A percentile compares a stretch with the other conserved stretches of the same genome.
phyloP scores from a whole-genome alignment of 2,888 invertebrate genomes.

The Eumerus sabulonum region DNA sequence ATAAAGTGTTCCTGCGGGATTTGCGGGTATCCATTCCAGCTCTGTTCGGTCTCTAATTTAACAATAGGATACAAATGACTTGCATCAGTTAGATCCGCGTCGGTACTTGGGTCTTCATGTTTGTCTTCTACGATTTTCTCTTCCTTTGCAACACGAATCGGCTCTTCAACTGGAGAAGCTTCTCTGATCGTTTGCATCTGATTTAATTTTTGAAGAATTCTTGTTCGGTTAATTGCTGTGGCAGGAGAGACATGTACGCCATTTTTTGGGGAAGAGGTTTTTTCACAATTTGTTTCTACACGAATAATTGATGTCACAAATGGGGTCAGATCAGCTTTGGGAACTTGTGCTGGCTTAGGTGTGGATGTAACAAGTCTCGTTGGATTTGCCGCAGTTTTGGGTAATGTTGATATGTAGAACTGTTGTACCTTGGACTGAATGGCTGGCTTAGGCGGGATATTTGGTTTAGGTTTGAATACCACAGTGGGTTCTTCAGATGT shows the following conservation, averaged over 20 bases:
- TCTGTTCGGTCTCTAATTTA: conserved; percentile 30
- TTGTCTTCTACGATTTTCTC: background rate
- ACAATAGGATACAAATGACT: conserved; percentile 26
- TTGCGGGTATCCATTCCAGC: conserved; percentile 16
- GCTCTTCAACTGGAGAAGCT: background rate
- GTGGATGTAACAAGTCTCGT: background rate
- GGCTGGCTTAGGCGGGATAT: background rate
- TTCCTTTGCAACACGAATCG: background rate
- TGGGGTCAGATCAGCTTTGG: conserved; percentile 28
- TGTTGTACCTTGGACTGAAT: conserved; percentile 58
- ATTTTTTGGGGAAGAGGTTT: no score
- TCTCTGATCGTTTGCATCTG: background rate
- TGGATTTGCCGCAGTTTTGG: background rate
- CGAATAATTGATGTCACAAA: conserved; percentile 60
- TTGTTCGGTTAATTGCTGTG: conserved; percentile 36
- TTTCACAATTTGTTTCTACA: conserved; percentile 50
- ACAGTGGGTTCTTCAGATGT: background rate
- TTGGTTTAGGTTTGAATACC: background rate
- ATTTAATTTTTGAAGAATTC: conserved; percentile 50
- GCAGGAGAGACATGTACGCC: background rate
- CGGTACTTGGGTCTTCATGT: no score
- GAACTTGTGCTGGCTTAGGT: background rate
- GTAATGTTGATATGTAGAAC: conserved; percentile 39
- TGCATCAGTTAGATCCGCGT: background rate
- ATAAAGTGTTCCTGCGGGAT: background rate